Percentiles rank a stretch among this genome's conserved stretches.
These are phyloP conservation scores for Enteromius paludinosus DNA, from an alignment of 2,797 vertebrate species.

Conservation along the genomic window DNA sequence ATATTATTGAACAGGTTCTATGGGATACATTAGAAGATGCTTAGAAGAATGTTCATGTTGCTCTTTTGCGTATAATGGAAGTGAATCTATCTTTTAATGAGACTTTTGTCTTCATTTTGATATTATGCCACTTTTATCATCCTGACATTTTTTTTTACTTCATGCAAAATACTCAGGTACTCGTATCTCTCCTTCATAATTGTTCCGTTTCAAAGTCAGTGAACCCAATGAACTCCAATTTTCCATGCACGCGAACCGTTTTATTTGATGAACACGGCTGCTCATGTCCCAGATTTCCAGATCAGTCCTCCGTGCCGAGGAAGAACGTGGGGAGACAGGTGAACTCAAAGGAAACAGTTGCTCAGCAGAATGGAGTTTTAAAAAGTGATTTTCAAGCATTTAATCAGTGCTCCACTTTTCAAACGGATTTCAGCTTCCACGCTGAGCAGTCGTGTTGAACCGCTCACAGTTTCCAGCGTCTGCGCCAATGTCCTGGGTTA, in stretches of 20 bases:
- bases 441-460: conserved; percentile 18
- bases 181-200: background rate
- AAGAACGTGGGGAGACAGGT: conserved; percentile 24
- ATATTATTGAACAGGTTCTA: background rate
- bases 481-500: conserved; percentile 17
- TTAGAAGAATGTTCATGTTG: background rate
- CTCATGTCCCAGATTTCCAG: conserved; percentile 46
- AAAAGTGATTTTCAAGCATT: conserved; percentile 53
- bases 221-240: background rate
- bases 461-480: conserved; percentile 23
- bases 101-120: background rate
- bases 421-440: conserved; percentile 16
- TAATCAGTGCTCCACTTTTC: conserved; percentile 38
- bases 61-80: background rate
- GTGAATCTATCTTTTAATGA: background rate
- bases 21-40: background rate
- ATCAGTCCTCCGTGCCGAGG: conserved; percentile 12
- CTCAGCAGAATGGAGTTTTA: conserved; percentile 45
- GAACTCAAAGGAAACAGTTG: conserved; percentile 30
- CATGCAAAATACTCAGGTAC: background rate
- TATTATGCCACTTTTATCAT: background rate
- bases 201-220: background rate
- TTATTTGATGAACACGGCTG: conserved; percentile 12
- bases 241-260: background rate
- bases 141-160: background rate